phyloP scores from a whole-genome alignment of 2,797 vertebrate species.

The Pseudomugil gertrudae region DNA sequence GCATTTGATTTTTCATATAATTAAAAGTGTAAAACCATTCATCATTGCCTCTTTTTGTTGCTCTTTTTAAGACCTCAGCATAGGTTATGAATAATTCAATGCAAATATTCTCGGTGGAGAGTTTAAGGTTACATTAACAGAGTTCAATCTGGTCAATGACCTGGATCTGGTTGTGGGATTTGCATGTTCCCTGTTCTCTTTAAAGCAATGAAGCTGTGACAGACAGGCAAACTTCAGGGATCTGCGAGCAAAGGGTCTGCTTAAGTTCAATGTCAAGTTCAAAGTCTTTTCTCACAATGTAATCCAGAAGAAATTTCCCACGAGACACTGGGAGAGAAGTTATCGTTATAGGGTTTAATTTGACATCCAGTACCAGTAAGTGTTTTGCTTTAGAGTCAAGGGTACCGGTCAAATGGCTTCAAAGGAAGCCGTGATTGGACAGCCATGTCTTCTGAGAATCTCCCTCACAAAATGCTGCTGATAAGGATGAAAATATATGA shows the following conservation, averaged over 20 bases:
- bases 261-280: conserved; percentile 87
- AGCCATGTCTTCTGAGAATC: conserved; percentile 65
- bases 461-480: conserved; percentile 49
- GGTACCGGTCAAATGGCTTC: conserved; percentile 80
- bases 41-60: neutral
- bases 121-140: conserved; percentile 29
- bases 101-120: conserved; percentile 24
- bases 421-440: conserved; percentile 74
- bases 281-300: conserved; percentile 83
- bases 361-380: conserved; percentile 82
- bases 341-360: conserved; percentile 86
- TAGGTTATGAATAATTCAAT: conserved; percentile 20
- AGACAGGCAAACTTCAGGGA: conserved; percentile 67
- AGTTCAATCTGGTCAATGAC: conserved; percentile 32
- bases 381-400: conserved; percentile 79
- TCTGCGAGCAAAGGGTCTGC: conserved; percentile 78
- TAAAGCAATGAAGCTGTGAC: conserved; percentile 37
- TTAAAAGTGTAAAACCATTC: conserved; percentile 5
- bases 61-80: conserved; percentile 20
- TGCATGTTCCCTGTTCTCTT: conserved; percentile 30
- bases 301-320: conserved; percentile 83
- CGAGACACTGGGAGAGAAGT: conserved; percentile 78
- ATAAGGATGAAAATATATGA: conserved; percentile 69
- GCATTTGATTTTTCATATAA: neutral
- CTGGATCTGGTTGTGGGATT: conserved; percentile 43